Base-by-base conservation (phyloP, 2,888 invertebrate species). In the Branchellion lobata region DNA sequence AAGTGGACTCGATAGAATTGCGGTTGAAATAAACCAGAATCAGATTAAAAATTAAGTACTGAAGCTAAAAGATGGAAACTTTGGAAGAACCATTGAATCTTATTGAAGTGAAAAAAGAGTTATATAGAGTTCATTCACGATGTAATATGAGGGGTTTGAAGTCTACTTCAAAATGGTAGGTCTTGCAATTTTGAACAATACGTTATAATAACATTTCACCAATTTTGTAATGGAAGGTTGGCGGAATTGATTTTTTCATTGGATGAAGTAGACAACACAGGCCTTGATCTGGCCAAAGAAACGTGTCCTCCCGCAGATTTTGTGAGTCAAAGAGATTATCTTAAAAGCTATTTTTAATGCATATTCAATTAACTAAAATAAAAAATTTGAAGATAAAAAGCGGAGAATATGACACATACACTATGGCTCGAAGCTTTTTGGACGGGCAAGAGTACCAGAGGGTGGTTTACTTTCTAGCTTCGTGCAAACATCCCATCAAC, bases 381-480 rank as follows among this genome's bases (percentile, higher is more conserved):
- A 14, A 47, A 40, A 53, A n/a, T 76, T 69, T 76, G 11, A 27
- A 80, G 78, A 79, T 78, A 18, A 40, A 53, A 33, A 14, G 51
- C 33, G 31, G 40, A 8, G 93, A 93, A 84, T 90, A 90, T 82
- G 93, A 93, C 85, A 89, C 90, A 33, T 95, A 93, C 86, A 90
- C 90, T 61, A 87, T 95, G 83, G 93, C 94, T 0, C 94, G 94
- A 87, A 92, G 92, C 82, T 95, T 94, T 86, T 95, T 95, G 86
- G 94, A 96, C 88, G 89, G 93, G 69, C 92, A 93, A 84, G 96
- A 97, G 87, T 96, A 94, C 87, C 94, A 95, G 85, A 90, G 90
- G 78, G 88, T 88, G 53, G 87, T 87, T 14, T 84, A 84, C 81
- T 85, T 86, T 78, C 81, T 86, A 24, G 82, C 84, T 72, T 83